Percentiles rank a stretch among this genome's conserved stretches.
These are phyloP conservation scores for Lacanobia oleracea DNA, from an alignment of 2,888 invertebrate genomes.

Conservation along the genomic window DNA sequence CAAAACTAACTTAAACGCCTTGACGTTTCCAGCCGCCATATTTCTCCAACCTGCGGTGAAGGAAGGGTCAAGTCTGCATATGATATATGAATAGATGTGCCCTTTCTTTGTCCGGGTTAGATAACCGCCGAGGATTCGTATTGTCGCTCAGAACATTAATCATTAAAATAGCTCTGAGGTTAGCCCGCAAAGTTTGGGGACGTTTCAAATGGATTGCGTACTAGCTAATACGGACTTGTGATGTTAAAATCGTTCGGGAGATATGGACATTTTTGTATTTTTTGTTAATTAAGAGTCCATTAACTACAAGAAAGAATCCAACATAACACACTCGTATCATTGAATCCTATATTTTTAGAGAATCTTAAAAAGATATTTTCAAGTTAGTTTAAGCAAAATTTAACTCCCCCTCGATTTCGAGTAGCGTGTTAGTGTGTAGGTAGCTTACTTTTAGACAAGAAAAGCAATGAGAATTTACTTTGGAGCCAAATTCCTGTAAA, in stretches of 20 bases:
- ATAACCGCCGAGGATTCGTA: slow-evolving; percentile 80
- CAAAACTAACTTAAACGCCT: background rate
- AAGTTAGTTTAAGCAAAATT: no score
- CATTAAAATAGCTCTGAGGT: slow-evolving; percentile 79
- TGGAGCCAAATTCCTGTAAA: no score
- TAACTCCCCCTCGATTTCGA: no score
- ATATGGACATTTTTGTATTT: background rate
- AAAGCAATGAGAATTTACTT: no score
- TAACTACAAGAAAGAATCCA: no score
- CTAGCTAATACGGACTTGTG: slow-evolving; percentile 47
- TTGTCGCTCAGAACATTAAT: slow-evolving; percentile 84
- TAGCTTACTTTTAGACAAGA: no score
- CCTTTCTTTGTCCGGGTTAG: slow-evolving; percentile 82
- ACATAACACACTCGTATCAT: no score
- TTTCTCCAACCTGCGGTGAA: slow-evolving; percentile 65
- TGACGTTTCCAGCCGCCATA: slow-evolving; percentile 39
- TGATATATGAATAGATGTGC: slow-evolving; percentile 86
- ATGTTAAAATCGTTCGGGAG: slow-evolving; percentile 49
- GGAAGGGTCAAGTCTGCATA: slow-evolving; percentile 87
- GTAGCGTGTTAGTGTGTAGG: no score
- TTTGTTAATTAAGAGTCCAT: no score
- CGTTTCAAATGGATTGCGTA: slow-evolving; percentile 59
- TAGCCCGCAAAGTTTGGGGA: slow-evolving; percentile 69
- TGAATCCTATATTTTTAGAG: no score
- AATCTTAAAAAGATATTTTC: no score